Evolutionary conservation across 2,797 vertebrate genomes (phyloP), one percentile per base, ranked within the genome.

Genomic region (Siniperca undulata): DNA sequence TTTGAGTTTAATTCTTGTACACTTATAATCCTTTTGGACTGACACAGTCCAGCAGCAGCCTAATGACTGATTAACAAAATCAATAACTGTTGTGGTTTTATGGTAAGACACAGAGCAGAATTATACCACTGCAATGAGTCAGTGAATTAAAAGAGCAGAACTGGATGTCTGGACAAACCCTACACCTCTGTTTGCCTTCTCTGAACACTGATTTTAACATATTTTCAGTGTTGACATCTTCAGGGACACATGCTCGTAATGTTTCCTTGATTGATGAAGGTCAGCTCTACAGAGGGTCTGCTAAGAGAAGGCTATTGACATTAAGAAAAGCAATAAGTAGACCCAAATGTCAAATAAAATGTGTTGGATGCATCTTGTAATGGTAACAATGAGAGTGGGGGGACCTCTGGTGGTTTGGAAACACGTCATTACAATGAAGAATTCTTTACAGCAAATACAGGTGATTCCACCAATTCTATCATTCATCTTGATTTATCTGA

Each of bases 201-300:
- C 34, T 30, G 73, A 67, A 68, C 68, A 81, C 46, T 75, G 69
- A 72, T 80, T 86, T 91, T 50, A 78, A 83, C 71, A 83, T 79
- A 55, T 68, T 61, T 61, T 82, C n/a, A 50, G 16, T 69, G 60
- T 77, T 73, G 74, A 86, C 70, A 76, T 70, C 59, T 73, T 69
- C 81, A 85, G 86, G 82, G 84, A 80, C 87, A 81, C 74, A 52
- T n/a, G 72, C 52, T 38, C 80, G 61, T 62, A 68, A 79, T 60
- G 59, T 82, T 62, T 55, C 48, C 14, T 50, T 84, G 88, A 87
- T 69, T 84, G 81, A 90, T 88, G 75, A 90, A 90, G 84, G 79
- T 83, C 81, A 69, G 65, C 50, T 70, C 38, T 27, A 46, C 58
- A 64, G 10, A 77, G 27, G 19, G 27, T 42, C 38, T 42, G 64